These are phyloP conservation scores for Rhagophthalmus giganteus DNA, from an alignment of 2,888 invertebrate species.

Conservation along the genomic window DNA sequence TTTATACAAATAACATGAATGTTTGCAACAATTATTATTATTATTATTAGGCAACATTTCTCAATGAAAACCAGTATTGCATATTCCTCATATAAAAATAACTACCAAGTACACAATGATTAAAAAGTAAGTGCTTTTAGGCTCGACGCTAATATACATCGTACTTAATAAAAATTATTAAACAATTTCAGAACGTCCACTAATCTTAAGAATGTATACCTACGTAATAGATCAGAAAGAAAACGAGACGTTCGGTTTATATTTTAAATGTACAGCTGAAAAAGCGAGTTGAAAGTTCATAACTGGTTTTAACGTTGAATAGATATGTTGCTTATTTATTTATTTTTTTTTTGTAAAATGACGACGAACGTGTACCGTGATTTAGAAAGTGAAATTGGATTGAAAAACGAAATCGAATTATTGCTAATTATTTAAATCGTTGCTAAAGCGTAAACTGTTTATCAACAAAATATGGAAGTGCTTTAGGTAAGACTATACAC, in stretches of 20 bases:
- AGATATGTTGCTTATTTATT: slow-evolving; percentile 19
- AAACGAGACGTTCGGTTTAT: slow-evolving; percentile 12
- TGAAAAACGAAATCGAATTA: too few relatives aligned
- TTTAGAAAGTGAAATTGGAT: too few relatives aligned
- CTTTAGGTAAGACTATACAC: too few relatives aligned
- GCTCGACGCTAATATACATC: slow-evolving; percentile 13
- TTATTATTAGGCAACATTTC: slow-evolving; percentile 48
- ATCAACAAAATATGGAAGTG: too few relatives aligned
- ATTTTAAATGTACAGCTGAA: slow-evolving; percentile 23
- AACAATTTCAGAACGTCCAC: slow-evolving; percentile 29
- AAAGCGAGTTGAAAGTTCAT: slow-evolving; percentile 35
- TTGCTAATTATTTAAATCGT: too few relatives aligned
- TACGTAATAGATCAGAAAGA: too few relatives aligned
- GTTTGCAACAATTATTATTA: slow-evolving; percentile 50
- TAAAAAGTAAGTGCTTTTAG: slow-evolving; percentile 14
- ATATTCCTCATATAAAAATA: slow-evolving; percentile 26
- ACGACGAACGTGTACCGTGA: neutral
- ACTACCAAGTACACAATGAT: slow-evolving; percentile 19
- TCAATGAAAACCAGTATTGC: slow-evolving; percentile 28
- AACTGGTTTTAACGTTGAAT: slow-evolving; percentile 7
- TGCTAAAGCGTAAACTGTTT: too few relatives aligned
- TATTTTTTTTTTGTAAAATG: neutral
- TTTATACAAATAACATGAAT: slow-evolving; percentile 51
- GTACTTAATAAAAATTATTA: slow-evolving; percentile 7
- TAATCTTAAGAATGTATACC: too few relatives aligned